Evolutionary conservation across 2,113 vertebrate species (phyloP), one percentile per base, ranked within the genome.

Genomic region (Addax nasomaculatus): DNA sequence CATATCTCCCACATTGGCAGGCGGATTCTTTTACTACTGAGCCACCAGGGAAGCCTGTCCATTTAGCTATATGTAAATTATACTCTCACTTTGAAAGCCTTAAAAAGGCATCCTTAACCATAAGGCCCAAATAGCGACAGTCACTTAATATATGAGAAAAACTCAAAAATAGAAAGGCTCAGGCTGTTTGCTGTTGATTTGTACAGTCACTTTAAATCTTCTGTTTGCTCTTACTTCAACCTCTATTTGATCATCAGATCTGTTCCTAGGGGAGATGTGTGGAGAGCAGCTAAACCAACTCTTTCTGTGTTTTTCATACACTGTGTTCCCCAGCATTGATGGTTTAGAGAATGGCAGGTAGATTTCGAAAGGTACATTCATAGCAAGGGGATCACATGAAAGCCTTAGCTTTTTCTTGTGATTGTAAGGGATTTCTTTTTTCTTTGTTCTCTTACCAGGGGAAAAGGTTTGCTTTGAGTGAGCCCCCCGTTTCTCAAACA

Each of bases 381-480:
- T 85, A 89, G 95, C 93, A 97, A 97, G 95, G 91, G 84, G 80
- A 81, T 89, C 73, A 95, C 87, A 95, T 90, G 49, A 97, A 97
- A 96, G 97, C 27, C 78, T 49, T 88, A 80, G 43, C 45, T 55
- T 89, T 94, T 79, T 89, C 96, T 79, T 62, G 55, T 90, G 87
- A 80, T 85, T 95, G 47, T 95, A 90, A 85, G 58, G 45, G 47
- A 43, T 76, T 76, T 25, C 21, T 43, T 15, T 96, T 97, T 95
- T 96, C 83, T 97, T 96, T 96, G 83, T 90, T 95, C 85, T 91
- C 29, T 96, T 89, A 89, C 87, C 85, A 85, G 25, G 64, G 60
- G 76, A 55, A 96, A 98, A 88, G 12, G 13, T 92, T 90, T 97
- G 91, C 85, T 97, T 85, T 95, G 43, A 76, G 78, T 5, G 3